Evolutionary conservation across 1,140 invertebrate species (phyloP).

Genomic region (Micrasema minimum): DNA sequence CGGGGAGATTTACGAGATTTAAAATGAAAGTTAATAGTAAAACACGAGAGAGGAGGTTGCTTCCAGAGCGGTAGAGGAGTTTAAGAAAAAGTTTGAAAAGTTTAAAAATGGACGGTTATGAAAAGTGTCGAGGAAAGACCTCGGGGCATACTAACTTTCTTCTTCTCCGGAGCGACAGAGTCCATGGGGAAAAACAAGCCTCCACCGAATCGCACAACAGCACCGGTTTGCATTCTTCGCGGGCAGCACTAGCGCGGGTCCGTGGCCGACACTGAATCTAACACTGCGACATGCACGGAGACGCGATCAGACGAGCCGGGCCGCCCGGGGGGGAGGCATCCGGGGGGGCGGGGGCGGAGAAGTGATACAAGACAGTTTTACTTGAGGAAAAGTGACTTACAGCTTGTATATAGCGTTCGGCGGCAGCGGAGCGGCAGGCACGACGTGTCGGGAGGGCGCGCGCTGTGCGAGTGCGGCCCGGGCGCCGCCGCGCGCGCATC

Average conservation of each 20-base stretch:
- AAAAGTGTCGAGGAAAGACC: constrained; percentile 44
- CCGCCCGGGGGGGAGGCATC: constrained; percentile 56
- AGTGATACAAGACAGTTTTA: constrained; percentile 41
- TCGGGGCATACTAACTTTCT: constrained; percentile 53
- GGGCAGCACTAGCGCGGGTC: constrained; percentile 54
- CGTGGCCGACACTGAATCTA: constrained; percentile 66
- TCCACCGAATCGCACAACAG: constrained; percentile 52
- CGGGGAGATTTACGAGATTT: not conserved
- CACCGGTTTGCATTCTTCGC: constrained; percentile 51
- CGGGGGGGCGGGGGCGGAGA: constrained; percentile 52
- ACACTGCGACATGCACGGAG: constrained; percentile 66
- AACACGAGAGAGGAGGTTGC: constrained; percentile 5
- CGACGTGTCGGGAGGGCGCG: constrained; percentile 56
- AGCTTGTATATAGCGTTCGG: constrained; percentile 45
- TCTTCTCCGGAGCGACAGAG: constrained; percentile 53
- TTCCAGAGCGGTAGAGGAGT: constrained; percentile 5
- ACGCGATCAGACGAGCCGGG: constrained; percentile 59
- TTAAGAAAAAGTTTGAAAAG: constrained; percentile 36
- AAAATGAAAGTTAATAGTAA: not conserved
- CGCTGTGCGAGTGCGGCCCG: constrained; percentile 60
- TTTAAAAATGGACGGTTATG: constrained; percentile 37
- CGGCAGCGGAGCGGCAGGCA: constrained; percentile 45
- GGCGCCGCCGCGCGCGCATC: constrained; percentile 55
- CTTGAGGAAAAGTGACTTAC: constrained; percentile 47
- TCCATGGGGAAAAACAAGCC: constrained; percentile 54